Base-by-base conservation (phyloP, 1,140 invertebrate species). In the Papilio xuthus region DNA sequence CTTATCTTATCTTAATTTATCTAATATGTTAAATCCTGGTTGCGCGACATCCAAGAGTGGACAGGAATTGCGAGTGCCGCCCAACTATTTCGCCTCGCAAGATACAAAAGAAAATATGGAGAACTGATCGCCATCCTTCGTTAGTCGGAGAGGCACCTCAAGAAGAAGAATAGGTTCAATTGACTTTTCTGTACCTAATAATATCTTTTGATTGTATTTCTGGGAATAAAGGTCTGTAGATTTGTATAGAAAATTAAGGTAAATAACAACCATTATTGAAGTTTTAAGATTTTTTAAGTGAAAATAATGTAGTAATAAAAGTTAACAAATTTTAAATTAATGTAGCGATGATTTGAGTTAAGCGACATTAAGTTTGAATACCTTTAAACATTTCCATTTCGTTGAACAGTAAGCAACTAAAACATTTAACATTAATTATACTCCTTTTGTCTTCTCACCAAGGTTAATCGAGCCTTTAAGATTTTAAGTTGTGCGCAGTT, bases 351-450 rank as follows among this genome's bases (percentile, higher is more conserved):
- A n/a, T 70, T 70, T 70, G 15, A 73, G 70, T 41, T 41, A 70
- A 20, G 2, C 12, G 20, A 47, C n/a, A 72, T 72, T 44, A 72
- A 72, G 37, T 71, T 41, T 18, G n/a, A 71, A 42, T 71, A 44
- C 37, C 69, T 15, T 42, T 71, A 67, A 67, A 67, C 18, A 67
- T 71, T 71, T 71, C 41, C 67, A 71, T 71, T 79, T 18, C 44
- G 20, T 47, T 60, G 63, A 79, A 56, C 74, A 23, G 63, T 76
- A 75, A 71, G 75, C 67, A 78, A 78, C 50, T 73, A 76, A 42
- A 77, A 83, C 80, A 81, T 82, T 86, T 82, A 84, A 83, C 78
- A 88, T 86, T 86, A 86, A 86, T 80, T 77, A 72, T 69, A 82
- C 70, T 79, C 72, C 77, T 81, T 77, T 76, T 67, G 80, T 74